phyloP scores from a whole-genome alignment of 2,797 vertebrate genomes.

The Onychomys arenicola region DNA sequence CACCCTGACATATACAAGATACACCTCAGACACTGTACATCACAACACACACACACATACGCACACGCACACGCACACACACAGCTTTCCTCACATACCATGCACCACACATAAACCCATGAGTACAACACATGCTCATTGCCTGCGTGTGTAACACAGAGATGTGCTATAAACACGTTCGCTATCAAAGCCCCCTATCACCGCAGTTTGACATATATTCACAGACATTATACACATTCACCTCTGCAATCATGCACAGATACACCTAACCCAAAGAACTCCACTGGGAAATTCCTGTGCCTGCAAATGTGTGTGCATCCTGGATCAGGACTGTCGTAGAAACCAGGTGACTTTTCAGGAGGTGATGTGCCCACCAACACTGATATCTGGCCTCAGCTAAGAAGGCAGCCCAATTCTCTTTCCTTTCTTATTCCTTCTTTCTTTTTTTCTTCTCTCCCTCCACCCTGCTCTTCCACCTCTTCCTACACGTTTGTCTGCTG shows the following conservation, averaged over 20 bases:
- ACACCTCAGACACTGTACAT: background rate
- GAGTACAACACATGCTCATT: background rate
- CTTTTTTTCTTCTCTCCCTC: background rate
- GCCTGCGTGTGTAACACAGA: background rate
- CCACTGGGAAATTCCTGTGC: background rate
- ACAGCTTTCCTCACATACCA: background rate
- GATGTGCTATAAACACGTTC: background rate
- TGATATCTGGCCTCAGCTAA: background rate
- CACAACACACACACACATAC: background rate
- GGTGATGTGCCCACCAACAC: background rate
- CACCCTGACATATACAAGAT: background rate
- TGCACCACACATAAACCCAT: background rate
- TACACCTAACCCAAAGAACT: background rate
- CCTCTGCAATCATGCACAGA: background rate
- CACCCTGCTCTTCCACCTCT: background rate
- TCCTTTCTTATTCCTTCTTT: background rate
- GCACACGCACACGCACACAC: background rate
- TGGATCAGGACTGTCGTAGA: background rate
- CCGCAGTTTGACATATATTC: too few relatives aligned
- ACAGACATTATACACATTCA: background rate
- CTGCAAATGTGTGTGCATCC: background rate
- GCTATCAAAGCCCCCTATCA: background rate
- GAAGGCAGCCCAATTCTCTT: background rate
- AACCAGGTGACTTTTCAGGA: too few relatives aligned
- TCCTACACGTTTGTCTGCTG: background rate